phyloP scores from a whole-genome alignment of 2,888 invertebrate species.

The Callyntrura sp. region DNA sequence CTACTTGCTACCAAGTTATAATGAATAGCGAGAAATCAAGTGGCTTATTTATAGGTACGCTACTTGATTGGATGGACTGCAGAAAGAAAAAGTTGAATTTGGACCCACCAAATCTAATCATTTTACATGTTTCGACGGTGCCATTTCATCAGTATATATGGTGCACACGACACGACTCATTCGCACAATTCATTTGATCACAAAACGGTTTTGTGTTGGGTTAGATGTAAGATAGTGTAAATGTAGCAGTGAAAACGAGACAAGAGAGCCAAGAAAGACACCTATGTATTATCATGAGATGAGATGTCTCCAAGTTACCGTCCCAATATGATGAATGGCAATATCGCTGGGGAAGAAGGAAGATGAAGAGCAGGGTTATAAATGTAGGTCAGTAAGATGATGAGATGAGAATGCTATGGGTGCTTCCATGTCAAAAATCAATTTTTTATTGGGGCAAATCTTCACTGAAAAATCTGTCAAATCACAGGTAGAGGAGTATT shows the following conservation, averaged over 20 bases:
- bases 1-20: no score
- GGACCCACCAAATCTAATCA: constrained; percentile 24
- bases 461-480: no score
- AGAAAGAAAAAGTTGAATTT: constrained; percentile 16
- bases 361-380: constrained; percentile 20
- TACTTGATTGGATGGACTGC: not conserved
- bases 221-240: not conserved
- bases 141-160: not conserved
- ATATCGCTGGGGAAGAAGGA: not conserved
- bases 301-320: not conserved
- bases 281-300: not conserved
- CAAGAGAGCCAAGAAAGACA: no score
- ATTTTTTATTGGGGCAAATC: no score
- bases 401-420: not conserved
- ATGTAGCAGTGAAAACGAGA: not conserved
- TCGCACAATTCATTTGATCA: not conserved
- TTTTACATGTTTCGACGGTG: not conserved
- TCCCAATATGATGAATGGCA: not conserved
- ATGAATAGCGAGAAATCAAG: no score
- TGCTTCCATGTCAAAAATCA: not conserved
- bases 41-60: not conserved
- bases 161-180: not conserved
- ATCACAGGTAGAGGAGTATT: no score
- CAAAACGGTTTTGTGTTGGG: not conserved
- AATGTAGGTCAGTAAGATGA: constrained; percentile 3